These are phyloP conservation scores for Ceyx margarethae DNA, from an alignment of 2,113 vertebrate genomes.

Conservation along the genomic window DNA sequence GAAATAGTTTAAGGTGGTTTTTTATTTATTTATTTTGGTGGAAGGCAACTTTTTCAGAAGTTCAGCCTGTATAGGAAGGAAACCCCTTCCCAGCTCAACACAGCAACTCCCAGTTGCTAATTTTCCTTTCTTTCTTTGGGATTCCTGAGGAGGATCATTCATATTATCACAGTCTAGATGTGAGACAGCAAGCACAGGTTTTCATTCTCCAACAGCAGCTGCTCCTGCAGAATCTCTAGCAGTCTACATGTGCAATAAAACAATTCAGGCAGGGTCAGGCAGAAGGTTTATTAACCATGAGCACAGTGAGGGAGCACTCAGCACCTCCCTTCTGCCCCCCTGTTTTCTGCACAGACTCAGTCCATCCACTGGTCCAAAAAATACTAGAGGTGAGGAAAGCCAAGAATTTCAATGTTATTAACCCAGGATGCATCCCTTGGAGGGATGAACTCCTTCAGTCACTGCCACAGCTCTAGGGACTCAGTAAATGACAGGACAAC, in stretches of 20 bases:
- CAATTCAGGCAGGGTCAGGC: background rate
- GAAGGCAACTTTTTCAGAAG: background rate
- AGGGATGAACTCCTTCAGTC: background rate
- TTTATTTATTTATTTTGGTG: background rate
- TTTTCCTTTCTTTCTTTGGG: rapidly evolving
- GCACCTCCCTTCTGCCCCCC: background rate
- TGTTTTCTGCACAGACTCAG: background rate
- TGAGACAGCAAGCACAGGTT: background rate
- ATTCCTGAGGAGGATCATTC: background rate
- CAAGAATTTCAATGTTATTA: background rate
- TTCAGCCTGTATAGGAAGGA: background rate
- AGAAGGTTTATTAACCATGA: background rate
- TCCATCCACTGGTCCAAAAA: background rate
- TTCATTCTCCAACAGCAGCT: background rate
- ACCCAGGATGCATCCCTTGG: background rate
- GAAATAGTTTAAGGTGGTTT: background rate
- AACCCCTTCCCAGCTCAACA: background rate
- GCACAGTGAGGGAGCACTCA: background rate
- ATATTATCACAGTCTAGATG: background rate
- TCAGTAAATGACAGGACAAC: background rate
- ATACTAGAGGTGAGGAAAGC: background rate
- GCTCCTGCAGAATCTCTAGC: background rate
- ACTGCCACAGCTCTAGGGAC: background rate
- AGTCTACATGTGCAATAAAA: background rate
- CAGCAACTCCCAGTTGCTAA: background rate